Conservation (phyloP, 2,797 vertebrate species). For the Florisuga fusca region DNA sequence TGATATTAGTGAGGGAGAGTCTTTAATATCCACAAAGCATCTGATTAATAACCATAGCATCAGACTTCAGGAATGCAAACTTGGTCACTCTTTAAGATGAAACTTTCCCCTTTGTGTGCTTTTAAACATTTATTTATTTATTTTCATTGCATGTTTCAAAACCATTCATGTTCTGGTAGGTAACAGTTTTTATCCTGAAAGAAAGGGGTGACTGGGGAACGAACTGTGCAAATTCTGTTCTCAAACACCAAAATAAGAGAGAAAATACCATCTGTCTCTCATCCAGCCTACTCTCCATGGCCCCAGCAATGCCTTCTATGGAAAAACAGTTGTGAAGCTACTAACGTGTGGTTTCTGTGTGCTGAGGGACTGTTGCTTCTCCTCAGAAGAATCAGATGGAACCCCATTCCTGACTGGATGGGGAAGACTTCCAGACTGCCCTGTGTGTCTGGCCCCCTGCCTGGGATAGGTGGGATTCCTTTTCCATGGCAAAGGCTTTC, state of each 20-base stretch:
- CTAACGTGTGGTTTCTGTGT: neutral
- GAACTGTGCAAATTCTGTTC: conserved; percentile 66
- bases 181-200: conserved; percentile 48
- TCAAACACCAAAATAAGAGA: conserved; percentile 56
- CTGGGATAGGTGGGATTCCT: neutral
- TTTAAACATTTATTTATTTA: neutral
- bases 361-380: rapidly evolving
- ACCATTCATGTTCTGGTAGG: conserved; percentile 47
- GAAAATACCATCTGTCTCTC: conserved; percentile 64
- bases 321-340: neutral
- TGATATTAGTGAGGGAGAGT: neutral
- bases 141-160: neutral
- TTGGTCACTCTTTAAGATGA: conserved; percentile 35
- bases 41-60: conserved; percentile 24
- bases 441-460: neutral
- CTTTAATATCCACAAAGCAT: conserved; percentile 32
- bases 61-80: conserved; percentile 25
- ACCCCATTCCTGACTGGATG: neutral
- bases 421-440: neutral
- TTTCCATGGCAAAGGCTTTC: neutral
- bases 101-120: neutral
- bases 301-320: neutral
- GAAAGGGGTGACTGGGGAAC: conserved; percentile 45
- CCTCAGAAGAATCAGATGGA: neutral
- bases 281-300: neutral